Percentiles rank a stretch among this genome's conserved stretches.
phyloP scores from a whole-genome alignment of 1,140 invertebrate genomes.

The Drosophila tristis region DNA sequence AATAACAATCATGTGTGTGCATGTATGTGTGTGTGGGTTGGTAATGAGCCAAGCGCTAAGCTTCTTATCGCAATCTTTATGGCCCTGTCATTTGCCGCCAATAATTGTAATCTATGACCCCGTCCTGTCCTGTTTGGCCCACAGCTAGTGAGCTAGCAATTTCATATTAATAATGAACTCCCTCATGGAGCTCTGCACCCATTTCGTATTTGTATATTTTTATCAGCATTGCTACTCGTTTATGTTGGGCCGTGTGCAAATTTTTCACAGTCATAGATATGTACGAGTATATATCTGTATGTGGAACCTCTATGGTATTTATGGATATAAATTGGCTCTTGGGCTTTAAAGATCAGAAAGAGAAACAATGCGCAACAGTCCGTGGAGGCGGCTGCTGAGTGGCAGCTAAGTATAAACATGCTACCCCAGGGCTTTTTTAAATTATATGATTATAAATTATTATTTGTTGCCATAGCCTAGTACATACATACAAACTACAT shows the following conservation, averaged over 20 bases:
- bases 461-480: slow-evolving; percentile 15
- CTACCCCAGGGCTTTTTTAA: slow-evolving; percentile 64
- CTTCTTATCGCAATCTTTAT: slow-evolving; percentile 65
- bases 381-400: slow-evolving; percentile 7
- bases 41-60: slow-evolving; percentile 66
- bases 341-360: slow-evolving; percentile 18
- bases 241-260: slow-evolving; percentile 56
- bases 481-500: neutral
- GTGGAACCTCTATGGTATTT: neutral
- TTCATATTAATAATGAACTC: slow-evolving; percentile 28
- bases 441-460: slow-evolving; percentile 66
- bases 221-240: slow-evolving; percentile 15
- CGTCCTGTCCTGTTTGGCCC: slow-evolving; percentile 5
- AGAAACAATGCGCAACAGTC: slow-evolving; percentile 8
- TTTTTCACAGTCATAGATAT: slow-evolving; percentile 13
- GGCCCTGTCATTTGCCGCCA: slow-evolving; percentile 51
- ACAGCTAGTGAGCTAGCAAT: neutral
- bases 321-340: slow-evolving; percentile 32
- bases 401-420: slow-evolving; percentile 54
- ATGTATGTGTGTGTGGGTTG: slow-evolving; percentile 19
- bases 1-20: slow-evolving; percentile 53
- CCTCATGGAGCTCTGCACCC: slow-evolving; percentile 20
- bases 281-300: too few species aligned
- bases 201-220: slow-evolving; percentile 6
- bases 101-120: slow-evolving; percentile 46